Evolutionary conservation across 64 coral and sea anemone species (phyloP).

Genomic region (Pachyseris speciosa): DNA sequence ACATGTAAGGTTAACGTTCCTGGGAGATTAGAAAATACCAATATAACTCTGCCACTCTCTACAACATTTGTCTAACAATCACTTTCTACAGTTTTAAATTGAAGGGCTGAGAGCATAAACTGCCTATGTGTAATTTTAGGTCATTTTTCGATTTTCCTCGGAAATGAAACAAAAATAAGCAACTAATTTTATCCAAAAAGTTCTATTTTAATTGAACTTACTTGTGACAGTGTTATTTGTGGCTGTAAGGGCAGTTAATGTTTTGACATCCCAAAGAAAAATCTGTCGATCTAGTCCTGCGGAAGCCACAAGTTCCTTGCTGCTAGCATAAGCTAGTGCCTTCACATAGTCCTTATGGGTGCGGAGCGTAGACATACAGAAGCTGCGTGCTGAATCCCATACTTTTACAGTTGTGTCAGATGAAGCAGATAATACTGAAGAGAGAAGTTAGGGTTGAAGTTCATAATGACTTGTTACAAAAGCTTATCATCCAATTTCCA

Average conservation of each 20-base stretch:
- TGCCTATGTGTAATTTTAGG: too few species aligned
- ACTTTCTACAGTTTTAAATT: too few species aligned
- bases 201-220: slow-evolving; percentile 70
- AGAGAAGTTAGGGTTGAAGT: not conserved
- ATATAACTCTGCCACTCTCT: too few species aligned
- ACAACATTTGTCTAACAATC: too few species aligned
- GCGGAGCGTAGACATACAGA: slow-evolving; percentile 94
- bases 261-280: slow-evolving; percentile 99
- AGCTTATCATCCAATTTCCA: not conserved
- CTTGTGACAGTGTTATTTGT: slow-evolving; percentile 99
- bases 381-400: slow-evolving; percentile 83
- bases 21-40: too few species aligned
- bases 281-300: slow-evolving; percentile 95
- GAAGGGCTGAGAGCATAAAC: too few species aligned
- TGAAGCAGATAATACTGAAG: slow-evolving; percentile 88
- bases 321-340: slow-evolving; percentile 88
- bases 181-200: too few species aligned
- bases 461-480: not conserved
- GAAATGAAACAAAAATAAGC: too few species aligned
- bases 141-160: too few species aligned
- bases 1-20: too few species aligned
- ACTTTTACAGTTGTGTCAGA: slow-evolving; percentile 98
- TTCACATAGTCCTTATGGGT: slow-evolving; percentile 98
- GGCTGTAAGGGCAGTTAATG: slow-evolving; percentile 93
- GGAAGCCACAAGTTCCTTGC: slow-evolving; percentile 91